These are phyloP conservation scores for Phylloscopus trochilus DNA, from an alignment of 2,113 vertebrate species.

Conservation along the genomic window DNA sequence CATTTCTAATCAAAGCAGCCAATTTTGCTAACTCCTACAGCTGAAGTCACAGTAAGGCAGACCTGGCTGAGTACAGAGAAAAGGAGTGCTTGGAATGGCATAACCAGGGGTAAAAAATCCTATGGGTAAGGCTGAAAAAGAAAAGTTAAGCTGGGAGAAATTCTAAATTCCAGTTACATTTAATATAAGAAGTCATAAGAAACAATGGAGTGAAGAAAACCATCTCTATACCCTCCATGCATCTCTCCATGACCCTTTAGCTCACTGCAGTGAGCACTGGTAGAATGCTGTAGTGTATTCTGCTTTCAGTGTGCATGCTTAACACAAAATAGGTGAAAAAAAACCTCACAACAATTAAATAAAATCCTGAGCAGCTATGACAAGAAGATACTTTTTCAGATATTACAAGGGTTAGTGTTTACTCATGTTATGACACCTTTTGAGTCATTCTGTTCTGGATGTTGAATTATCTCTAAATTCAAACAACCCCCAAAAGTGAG, in stretches of 20 bases:
- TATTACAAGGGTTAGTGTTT: neutral
- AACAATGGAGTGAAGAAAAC: neutral
- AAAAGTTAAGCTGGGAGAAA: conserved; percentile 24
- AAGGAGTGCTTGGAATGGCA: neutral
- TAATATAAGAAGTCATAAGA: neutral
- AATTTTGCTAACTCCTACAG: conserved; percentile 35
- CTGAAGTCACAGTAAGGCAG: conserved; percentile 32
- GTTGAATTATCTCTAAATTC: neutral
- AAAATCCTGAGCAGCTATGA: neutral
- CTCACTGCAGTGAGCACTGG: neutral
- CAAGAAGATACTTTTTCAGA: neutral
- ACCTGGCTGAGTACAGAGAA: conserved; percentile 8
- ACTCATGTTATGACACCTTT: neutral
- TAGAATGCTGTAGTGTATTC: neutral
- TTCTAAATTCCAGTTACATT: neutral
- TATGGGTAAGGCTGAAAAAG: neutral
- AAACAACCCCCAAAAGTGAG: neutral
- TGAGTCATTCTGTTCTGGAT: neutral
- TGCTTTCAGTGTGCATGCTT: neutral
- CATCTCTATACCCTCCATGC: neutral
- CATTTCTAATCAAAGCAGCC: conserved; percentile 64
- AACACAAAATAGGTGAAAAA: neutral
- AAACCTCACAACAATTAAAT: neutral
- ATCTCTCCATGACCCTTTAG: neutral
- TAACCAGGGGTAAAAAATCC: neutral